Conservation (phyloP, 1,140 invertebrate species). For the Scaptomyza montana region DNA sequence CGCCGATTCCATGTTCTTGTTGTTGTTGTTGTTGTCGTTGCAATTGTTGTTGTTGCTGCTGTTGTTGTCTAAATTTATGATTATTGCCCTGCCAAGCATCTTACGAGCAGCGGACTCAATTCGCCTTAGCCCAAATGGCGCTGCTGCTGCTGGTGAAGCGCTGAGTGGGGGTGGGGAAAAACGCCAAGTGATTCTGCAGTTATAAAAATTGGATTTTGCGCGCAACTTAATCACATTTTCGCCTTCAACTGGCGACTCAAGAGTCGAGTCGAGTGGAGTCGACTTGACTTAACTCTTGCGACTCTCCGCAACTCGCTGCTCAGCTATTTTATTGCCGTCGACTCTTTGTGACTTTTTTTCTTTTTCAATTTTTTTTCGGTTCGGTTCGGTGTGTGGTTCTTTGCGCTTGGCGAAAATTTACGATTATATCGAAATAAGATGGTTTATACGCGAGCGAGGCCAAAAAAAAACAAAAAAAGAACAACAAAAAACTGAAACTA, state of each 20-base stretch:
- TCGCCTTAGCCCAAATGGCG: constrained; percentile 71
- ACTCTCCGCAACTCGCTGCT: constrained; percentile 46
- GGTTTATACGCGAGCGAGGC: constrained; percentile 75
- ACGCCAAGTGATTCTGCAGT: constrained; percentile 76
- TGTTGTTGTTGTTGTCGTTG: constrained; percentile 5
- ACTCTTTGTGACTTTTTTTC: constrained; percentile 77
- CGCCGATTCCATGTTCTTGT: not conserved
- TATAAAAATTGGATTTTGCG: constrained; percentile 82
- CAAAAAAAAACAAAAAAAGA: constrained; percentile 47
- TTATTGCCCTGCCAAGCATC: constrained; percentile 81
- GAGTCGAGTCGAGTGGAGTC: constrained; percentile 44
- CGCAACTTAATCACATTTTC: constrained; percentile 82
- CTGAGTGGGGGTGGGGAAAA: constrained; percentile 32
- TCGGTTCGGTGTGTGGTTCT: constrained; percentile 47
- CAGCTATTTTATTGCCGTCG: constrained; percentile 76
- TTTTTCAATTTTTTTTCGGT: constrained; percentile 14
- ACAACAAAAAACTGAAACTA: constrained; percentile 34
- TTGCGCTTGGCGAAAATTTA: constrained; percentile 74
- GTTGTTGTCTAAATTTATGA: constrained; percentile 82
- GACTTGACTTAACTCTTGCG: constrained; percentile 36
- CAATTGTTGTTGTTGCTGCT: constrained; percentile 33
- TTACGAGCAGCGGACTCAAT: constrained; percentile 77
- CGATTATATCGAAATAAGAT: constrained; percentile 82
- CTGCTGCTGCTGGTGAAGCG: constrained; percentile 5
- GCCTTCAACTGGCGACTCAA: constrained; percentile 69